Conservation (phyloP, 2,888 invertebrate species). For the Caenorhabditis sp. region DNA sequence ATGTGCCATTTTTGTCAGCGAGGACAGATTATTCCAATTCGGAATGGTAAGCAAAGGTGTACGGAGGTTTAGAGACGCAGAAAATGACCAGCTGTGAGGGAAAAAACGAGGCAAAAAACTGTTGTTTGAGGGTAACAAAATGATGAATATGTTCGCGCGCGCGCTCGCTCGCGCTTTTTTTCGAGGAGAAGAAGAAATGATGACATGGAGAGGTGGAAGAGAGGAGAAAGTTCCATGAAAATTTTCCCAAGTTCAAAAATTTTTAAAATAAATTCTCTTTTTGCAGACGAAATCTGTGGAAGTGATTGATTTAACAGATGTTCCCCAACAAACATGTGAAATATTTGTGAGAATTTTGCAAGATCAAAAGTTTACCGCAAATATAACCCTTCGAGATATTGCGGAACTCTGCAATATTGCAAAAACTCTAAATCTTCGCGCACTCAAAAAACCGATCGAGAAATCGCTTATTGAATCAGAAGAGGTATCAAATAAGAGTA, state of each 20-base stretch:
- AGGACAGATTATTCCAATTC: neutral
- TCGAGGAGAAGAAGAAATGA: neutral
- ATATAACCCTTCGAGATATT: neutral
- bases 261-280: neutral
- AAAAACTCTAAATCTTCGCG: neutral
- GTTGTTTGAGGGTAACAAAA: neutral
- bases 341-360: neutral
- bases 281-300: neutral
- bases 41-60: constrained; percentile 2
- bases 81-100: neutral
- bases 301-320: constrained; percentile 1
- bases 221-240: too few relatives aligned
- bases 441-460: neutral
- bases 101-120: constrained; percentile 9
- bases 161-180: too few relatives aligned
- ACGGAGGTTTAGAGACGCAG: constrained; percentile 2
- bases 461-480: neutral
- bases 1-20: neutral
- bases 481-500: neutral
- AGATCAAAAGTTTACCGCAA: neutral
- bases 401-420: neutral
- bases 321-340: neutral
- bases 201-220: neutral
- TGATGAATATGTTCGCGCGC: too few relatives aligned
- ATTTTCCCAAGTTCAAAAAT: neutral